Conservation (phyloP, 53 echinoderm and acorn worm species). For the Echinarachnius parma region DNA sequence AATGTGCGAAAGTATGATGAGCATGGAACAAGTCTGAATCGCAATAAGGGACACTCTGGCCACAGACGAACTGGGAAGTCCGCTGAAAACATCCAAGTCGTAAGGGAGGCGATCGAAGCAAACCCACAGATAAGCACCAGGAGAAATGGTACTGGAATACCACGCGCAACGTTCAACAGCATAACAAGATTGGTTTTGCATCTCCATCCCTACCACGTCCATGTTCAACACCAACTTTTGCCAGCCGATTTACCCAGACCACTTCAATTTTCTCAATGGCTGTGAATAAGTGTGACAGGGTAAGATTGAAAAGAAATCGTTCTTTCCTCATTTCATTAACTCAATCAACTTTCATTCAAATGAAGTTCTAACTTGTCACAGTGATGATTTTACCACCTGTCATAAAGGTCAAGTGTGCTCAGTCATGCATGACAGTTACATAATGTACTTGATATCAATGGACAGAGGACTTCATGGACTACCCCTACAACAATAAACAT, state of each 20-base stretch:
- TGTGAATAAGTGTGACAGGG: conserved; percentile 23
- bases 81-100: conserved; percentile 41
- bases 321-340: no score
- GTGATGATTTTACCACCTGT: no score
- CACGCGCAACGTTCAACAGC: conserved; percentile 39
- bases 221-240: conserved; percentile 40
- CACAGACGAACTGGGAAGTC: conserved; percentile 40
- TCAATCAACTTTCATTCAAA: no score
- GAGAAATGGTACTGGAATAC: conserved; percentile 38
- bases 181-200: conserved; percentile 45
- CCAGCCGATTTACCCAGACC: conserved; percentile 39
- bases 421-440: no score
- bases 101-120: conserved; percentile 28
- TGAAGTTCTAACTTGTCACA: no score
- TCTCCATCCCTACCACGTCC: conserved; percentile 41
- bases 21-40: conserved; percentile 42
- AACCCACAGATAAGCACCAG: conserved; percentile 45
- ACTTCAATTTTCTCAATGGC: conserved; percentile 32
- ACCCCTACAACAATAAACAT: no score
- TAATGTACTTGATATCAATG: no score
- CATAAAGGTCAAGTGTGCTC: no score
- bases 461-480: no score
- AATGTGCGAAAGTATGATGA: conserved; percentile 46
- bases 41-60: conserved; percentile 37
- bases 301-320: no score